Conservation (phyloP, 2,888 invertebrate species). For the Podotricha telesiphe region DNA sequence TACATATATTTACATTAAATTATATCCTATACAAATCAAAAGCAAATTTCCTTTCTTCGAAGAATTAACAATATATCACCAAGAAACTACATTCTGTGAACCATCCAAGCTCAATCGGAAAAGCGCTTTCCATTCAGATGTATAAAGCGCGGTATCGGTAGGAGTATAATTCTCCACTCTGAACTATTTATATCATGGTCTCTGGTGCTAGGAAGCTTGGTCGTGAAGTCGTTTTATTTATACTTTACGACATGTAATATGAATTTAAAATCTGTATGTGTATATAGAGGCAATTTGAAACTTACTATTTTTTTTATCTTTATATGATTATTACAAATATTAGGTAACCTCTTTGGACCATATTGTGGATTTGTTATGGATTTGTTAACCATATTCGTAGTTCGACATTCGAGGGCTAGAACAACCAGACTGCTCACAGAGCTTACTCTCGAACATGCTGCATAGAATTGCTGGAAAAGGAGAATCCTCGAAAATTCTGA, state of each 20-base stretch:
- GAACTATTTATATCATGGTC: conserved; percentile 77
- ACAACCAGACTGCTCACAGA: too few species aligned
- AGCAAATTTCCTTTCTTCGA: conserved; percentile 10
- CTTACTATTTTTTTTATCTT: too few species aligned
- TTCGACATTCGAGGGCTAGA: too few species aligned
- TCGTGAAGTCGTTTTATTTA: conserved; percentile 44
- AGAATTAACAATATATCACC: conserved; percentile 15
- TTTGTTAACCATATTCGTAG: too few species aligned
- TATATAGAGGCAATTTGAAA: too few species aligned
- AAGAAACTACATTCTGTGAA: conserved; percentile 25
- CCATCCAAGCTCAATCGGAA: conserved; percentile 37
- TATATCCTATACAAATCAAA: conserved; percentile 19
- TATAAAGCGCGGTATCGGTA: conserved; percentile 65
- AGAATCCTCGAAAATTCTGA: too few species aligned
- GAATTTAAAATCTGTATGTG: background rate
- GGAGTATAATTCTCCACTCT: conserved; percentile 80
- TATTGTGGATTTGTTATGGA: too few species aligned
- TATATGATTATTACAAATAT: too few species aligned
- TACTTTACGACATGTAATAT: conserved; percentile 34
- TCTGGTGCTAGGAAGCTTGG: conserved; percentile 58
- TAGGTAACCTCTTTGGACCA: too few species aligned
- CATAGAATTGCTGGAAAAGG: too few species aligned
- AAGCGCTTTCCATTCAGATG: conserved; percentile 67
- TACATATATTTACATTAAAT: conserved; percentile 20
- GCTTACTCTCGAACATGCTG: too few species aligned